phyloP scores from a whole-genome alignment of 2,113 vertebrate genomes.

The Chamaea fasciata region DNA sequence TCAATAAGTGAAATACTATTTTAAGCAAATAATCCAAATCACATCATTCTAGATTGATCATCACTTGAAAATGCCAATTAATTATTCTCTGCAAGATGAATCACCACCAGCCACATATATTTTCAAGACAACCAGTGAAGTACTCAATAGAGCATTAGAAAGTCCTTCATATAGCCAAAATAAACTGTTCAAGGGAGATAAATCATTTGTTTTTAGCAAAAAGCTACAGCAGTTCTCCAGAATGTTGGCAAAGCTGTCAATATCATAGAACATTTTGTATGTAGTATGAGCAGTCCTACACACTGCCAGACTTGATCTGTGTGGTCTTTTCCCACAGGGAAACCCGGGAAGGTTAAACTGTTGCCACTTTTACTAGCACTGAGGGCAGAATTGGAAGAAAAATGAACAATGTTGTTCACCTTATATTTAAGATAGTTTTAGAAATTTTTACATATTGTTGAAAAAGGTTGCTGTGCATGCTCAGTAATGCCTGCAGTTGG shows the following conservation, averaged over 20 bases:
- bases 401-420: not conserved
- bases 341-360: not conserved
- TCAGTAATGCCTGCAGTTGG: not conserved
- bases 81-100: constrained; percentile 29
- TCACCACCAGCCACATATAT: not conserved
- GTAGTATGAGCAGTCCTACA: not conserved
- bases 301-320: accelerated
- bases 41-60: constrained; percentile 51
- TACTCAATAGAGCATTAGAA: not conserved
- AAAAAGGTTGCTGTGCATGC: not conserved
- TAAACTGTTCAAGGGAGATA: not conserved
- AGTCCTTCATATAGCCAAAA: not conserved
- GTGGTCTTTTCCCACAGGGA: not conserved
- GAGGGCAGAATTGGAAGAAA: not conserved
- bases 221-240: not conserved
- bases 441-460: not conserved
- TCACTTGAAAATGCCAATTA: constrained; percentile 43
- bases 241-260: not conserved
- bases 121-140: not conserved
- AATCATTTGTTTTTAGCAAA: not conserved
- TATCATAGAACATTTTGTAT: not conserved
- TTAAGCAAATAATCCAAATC: constrained; percentile 37
- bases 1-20: constrained; percentile 31
- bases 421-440: not conserved
- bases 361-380: not conserved